phyloP scores from a whole-genome alignment of 2,113 vertebrate genomes.

The Vidua chalybeata region DNA sequence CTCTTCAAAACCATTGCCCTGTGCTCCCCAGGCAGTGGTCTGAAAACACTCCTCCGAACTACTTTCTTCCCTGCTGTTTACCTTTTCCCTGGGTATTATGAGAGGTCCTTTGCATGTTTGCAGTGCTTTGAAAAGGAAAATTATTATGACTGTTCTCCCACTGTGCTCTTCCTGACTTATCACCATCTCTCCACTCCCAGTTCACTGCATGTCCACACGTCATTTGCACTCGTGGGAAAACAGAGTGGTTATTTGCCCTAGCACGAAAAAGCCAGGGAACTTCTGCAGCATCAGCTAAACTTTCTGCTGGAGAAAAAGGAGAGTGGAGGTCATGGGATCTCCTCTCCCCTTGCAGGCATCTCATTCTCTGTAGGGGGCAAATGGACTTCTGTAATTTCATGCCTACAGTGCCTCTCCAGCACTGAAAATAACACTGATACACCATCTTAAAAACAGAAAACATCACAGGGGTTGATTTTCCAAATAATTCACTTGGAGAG shows the following conservation, averaged over 20 bases:
- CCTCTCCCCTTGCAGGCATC: neutral
- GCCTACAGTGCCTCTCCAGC: neutral
- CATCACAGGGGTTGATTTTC: neutral
- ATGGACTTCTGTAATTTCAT: neutral
- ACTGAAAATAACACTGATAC: neutral
- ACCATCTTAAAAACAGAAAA: neutral
- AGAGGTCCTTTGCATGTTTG: neutral
- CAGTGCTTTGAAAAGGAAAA: neutral
- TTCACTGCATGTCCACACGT: neutral
- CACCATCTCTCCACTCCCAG: neutral
- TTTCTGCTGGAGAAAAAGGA: neutral
- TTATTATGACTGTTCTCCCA: neutral
- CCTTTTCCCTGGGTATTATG: neutral
- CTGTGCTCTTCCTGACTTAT: neutral
- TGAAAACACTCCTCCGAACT: neutral
- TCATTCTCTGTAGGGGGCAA: neutral
- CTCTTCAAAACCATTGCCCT: neutral
- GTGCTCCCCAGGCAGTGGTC: neutral
- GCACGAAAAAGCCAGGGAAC: neutral
- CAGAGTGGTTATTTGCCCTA: neutral
- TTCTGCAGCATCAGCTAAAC: slow-evolving; percentile 26
- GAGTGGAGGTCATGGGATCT: neutral
- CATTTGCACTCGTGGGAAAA: neutral
- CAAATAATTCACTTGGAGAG: neutral
- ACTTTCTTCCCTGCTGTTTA: neutral